Percentiles rank a stretch among this genome's conserved stretches.
Evolutionary conservation across 1,140 invertebrate genomes (phyloP).

Genomic region (Scaptomyza montana): DNA sequence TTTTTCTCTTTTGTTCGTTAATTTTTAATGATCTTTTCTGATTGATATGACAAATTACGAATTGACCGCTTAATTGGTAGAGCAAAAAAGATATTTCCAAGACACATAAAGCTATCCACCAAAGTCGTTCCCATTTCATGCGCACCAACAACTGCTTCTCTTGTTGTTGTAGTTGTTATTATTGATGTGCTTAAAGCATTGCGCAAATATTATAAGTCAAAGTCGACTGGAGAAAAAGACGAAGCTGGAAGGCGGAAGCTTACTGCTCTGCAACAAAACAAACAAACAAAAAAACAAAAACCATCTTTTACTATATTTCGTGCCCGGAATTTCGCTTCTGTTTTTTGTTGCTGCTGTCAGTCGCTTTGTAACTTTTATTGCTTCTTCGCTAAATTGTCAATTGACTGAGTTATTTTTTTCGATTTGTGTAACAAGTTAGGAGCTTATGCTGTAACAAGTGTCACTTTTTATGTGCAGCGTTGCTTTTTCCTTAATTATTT

Average conservation of each 20-base stretch:
- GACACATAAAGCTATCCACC: background rate
- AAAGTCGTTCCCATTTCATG: constrained; percentile 30
- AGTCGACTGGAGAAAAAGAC: constrained; percentile 44
- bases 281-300: too few relatives aligned
- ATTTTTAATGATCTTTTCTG: background rate
- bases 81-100: background rate
- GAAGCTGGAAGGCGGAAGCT: constrained; percentile 9
- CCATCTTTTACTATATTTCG: constrained; percentile 5
- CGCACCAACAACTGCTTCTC: constrained; percentile 19
- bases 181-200: constrained; percentile 46
- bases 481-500: constrained; percentile 12
- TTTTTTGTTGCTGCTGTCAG: constrained; percentile 20
- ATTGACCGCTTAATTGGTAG: background rate
- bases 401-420: constrained; percentile 50
- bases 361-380: constrained; percentile 59
- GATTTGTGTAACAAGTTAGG: constrained; percentile 35
- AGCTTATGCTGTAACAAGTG: constrained; percentile 34
- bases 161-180: constrained; percentile 22
- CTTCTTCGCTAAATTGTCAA: constrained; percentile 65
- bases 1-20: background rate
- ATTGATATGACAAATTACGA: background rate
- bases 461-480: constrained; percentile 1
- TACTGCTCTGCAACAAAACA: constrained; percentile 3
- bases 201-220: constrained; percentile 67
- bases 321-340: constrained; percentile 12